These are phyloP conservation scores for Pocillopora grandis DNA, from an alignment of 92 coral and sea anemone genomes.

Conservation along the genomic window DNA sequence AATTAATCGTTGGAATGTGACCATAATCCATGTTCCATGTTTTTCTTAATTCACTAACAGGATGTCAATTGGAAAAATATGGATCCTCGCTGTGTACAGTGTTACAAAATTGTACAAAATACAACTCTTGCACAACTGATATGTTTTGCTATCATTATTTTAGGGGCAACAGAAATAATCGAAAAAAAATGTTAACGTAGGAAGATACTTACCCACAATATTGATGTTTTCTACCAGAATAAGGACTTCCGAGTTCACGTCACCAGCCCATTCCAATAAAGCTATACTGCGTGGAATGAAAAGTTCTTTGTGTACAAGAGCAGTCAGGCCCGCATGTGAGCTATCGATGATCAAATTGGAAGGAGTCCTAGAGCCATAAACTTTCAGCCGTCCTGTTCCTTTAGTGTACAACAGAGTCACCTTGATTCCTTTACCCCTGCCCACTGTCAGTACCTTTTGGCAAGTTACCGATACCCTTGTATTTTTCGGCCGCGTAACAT, in stretches of 20 bases:
- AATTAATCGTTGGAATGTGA: too few relatives aligned
- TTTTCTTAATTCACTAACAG: too few relatives aligned
- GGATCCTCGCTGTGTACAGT: too few relatives aligned
- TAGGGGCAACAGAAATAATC: too few relatives aligned
- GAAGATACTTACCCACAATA: conserved; percentile 27
- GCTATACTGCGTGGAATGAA: conserved; percentile 27
- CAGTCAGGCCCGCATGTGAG: neutral
- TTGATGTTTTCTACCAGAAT: conserved; percentile 42
- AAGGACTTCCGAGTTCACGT: conserved; percentile 38
- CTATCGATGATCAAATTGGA: neutral
- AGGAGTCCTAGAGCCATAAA: conserved; percentile 8
- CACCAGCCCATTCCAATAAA: conserved; percentile 39
- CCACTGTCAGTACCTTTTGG: conserved; percentile 30
- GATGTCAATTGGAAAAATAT: too few relatives aligned
- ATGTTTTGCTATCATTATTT: neutral
- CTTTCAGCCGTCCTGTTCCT: conserved; percentile 25
- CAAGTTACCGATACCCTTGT: conserved; percentile 24
- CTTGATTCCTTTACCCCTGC: conserved; percentile 39
- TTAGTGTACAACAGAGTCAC: conserved; percentile 31
- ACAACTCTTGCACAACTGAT: neutral
- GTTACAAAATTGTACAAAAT: neutral
- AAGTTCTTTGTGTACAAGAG: conserved; percentile 38
- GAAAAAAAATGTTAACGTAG: neutral
- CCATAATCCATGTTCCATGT: too few relatives aligned
- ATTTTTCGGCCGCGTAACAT: conserved; percentile 2